Percentiles rank a stretch among this genome's conserved stretches.
phyloP scores from a whole-genome alignment of 2,888 invertebrate species.

The Cartodere bifasciata region DNA sequence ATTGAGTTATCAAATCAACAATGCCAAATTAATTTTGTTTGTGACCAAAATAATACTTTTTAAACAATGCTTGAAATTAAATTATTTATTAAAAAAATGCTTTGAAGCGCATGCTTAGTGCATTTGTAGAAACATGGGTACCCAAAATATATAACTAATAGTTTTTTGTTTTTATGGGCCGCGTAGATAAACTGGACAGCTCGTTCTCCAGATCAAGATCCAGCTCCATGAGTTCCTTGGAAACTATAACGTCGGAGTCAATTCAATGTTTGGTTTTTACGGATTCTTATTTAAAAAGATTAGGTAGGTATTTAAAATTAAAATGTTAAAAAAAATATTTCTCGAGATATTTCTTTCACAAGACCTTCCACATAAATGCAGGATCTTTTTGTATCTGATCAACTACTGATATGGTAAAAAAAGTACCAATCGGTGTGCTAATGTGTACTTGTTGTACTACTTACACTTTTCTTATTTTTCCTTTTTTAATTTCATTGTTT shows the following conservation, averaged over 20 bases:
- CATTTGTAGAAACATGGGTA: slow-evolving; percentile 14
- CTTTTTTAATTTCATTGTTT: slow-evolving; percentile 12
- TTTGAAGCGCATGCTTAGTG: slow-evolving; percentile 26
- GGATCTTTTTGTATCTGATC: too few species aligned
- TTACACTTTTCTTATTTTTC: neutral
- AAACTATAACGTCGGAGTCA: slow-evolving; percentile 92
- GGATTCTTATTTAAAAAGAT: slow-evolving; percentile 88
- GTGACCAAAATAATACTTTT: too few species aligned
- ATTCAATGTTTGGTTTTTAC: slow-evolving; percentile 93
- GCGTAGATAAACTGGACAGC: slow-evolving; percentile 92
- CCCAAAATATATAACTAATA: slow-evolving; percentile 16
- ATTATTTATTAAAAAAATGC: slow-evolving; percentile 12
- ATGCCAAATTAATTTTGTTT: neutral
- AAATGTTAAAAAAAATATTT: too few species aligned
- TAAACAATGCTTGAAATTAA: neutral
- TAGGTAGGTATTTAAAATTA: slow-evolving; percentile 71
- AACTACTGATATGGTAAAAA: too few species aligned
- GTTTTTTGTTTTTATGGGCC: slow-evolving; percentile 43
- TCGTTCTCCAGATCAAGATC: slow-evolving; percentile 93
- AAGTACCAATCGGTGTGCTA: too few species aligned
- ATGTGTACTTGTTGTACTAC: too few species aligned
- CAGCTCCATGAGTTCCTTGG: slow-evolving; percentile 95
- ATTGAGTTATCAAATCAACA: neutral
- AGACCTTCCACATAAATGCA: too few species aligned
- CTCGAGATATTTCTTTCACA: too few species aligned